A percentile compares a stretch with the other conserved stretches of the same genome.
These are phyloP conservation scores for Seira musarum DNA, from an alignment of 2,888 invertebrate species.

Conservation along the genomic window DNA sequence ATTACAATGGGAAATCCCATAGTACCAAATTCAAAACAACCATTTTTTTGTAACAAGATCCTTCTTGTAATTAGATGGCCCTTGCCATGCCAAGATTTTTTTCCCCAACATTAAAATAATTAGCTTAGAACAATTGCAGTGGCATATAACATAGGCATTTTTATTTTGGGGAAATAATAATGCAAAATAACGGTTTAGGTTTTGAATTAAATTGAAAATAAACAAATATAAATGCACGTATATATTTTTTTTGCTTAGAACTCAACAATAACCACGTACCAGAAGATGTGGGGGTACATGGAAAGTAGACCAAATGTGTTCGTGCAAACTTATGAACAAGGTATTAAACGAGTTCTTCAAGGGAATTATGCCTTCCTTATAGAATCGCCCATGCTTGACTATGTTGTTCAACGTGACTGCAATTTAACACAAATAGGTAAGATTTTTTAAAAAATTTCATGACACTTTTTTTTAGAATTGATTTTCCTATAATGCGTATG, in stretches of 20 bases:
- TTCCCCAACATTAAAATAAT: not conserved
- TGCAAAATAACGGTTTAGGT: no score
- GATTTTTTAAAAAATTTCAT: not conserved
- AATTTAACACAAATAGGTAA: constrained; percentile 90
- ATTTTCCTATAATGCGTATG: constrained; percentile 86
- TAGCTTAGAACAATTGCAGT: no score
- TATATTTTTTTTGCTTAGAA: constrained; percentile 74
- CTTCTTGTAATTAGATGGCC: no score
- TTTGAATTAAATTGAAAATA: not conserved
- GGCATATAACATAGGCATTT: no score
- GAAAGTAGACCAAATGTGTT: constrained; percentile 83
- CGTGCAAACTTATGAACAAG: constrained; percentile 85
- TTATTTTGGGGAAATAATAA: no score
- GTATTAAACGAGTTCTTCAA: constrained; percentile 86
- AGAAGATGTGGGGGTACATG: constrained; percentile 98
- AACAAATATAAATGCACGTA: constrained; percentile 71
- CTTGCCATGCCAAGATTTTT: no score
- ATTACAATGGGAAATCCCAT: no score
- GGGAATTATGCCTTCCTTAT: constrained; percentile 98
- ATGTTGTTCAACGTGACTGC: constrained; percentile 86
- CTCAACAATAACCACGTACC: constrained; percentile 91
- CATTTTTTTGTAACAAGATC: no score
- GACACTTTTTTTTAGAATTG: constrained; percentile 82
- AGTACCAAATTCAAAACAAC: no score
- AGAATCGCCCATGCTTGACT: constrained; percentile 98